These are phyloP conservation scores for Tiaroga cobitis DNA, from an alignment of 2,797 vertebrate genomes.

Conservation along the genomic window DNA sequence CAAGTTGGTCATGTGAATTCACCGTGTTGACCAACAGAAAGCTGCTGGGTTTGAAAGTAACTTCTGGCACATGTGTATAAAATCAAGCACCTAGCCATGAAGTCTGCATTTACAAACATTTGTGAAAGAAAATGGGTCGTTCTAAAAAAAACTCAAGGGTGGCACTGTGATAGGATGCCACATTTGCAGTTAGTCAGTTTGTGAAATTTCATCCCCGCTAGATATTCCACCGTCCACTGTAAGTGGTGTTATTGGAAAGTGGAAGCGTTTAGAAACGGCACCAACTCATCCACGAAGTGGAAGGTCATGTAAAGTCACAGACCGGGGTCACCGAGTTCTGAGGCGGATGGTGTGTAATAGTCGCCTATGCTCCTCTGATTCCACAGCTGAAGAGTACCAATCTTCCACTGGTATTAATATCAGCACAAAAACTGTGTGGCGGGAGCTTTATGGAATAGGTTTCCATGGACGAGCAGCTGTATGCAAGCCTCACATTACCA, in stretches of 20 bases:
- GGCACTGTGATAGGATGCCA: not conserved
- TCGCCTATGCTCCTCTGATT: too few relatives aligned
- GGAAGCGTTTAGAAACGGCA: not conserved
- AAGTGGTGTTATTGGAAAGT: not conserved
- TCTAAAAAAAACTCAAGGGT: not conserved
- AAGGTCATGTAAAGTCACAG: not conserved
- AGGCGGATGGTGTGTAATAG: too few relatives aligned
- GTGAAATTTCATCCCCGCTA: not conserved
- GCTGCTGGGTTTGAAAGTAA: too few relatives aligned
- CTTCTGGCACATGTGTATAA: too few relatives aligned
- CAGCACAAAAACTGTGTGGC: too few relatives aligned
- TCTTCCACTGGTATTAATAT: too few relatives aligned
- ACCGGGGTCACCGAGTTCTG: not conserved
- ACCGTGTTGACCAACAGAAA: too few relatives aligned
- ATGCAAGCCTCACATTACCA: too few relatives aligned
- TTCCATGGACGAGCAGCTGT: too few relatives aligned
- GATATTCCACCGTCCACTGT: not conserved
- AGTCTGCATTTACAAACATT: not conserved
- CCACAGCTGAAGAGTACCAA: too few relatives aligned
- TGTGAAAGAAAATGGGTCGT: not conserved
- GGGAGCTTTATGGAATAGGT: too few relatives aligned
- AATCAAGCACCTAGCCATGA: not conserved
- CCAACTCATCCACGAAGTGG: not conserved
- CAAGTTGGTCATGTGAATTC: too few relatives aligned
- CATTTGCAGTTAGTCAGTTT: not conserved